Base-by-base conservation (phyloP, 2,113 vertebrate species). In the Laterallus jamaicensis region DNA sequence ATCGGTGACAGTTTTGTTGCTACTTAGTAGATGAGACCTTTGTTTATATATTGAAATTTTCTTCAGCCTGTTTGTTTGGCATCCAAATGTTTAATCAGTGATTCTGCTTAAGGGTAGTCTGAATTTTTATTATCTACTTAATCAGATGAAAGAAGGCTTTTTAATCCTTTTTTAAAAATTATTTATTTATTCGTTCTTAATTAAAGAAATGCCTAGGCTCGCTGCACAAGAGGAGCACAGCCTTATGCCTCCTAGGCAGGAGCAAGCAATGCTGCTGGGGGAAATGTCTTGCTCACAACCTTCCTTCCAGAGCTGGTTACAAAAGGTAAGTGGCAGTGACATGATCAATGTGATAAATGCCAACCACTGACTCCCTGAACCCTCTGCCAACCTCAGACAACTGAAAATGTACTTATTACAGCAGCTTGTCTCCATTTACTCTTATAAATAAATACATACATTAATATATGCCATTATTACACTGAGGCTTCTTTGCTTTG, bases 161-260 rank as follows among this genome's bases (percentile, higher is more conserved):
- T 89, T 79, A 7, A 0, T 82, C 2, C 16, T 39, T 56, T 19
- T 56, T 55, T 14, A 9, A 17, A 47, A 49, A 39, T 11, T 39
- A 39, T 39, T 52, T 26, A 52, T 10, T 24, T n/a, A 37, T 68
- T 73, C 85, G 78, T 91, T 89, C 54, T 58, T 67, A 89, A 92
- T 92, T 95, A 82, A 84, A 69, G 88, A 84, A 89, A 93, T 89
- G 10, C 79, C 44, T 18, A 67, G 25, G 70, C 40, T 50, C 83
- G 37, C 70, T 92, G 70, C 44, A 54, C 28, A 82, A 63, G 25
- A 85, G 24, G 5, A 76, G 17, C 5, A 1, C 55, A 74, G 83
- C 58, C 56, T 52, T 70, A 15, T 58, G 22, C 40, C 63, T 92
- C 76, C 73, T 77, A 68, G 79, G 70, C 56, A 94, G 47, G 44